These are phyloP conservation scores for Elysia crispata DNA, from an alignment of 2,888 invertebrate species.

Conservation along the genomic window DNA sequence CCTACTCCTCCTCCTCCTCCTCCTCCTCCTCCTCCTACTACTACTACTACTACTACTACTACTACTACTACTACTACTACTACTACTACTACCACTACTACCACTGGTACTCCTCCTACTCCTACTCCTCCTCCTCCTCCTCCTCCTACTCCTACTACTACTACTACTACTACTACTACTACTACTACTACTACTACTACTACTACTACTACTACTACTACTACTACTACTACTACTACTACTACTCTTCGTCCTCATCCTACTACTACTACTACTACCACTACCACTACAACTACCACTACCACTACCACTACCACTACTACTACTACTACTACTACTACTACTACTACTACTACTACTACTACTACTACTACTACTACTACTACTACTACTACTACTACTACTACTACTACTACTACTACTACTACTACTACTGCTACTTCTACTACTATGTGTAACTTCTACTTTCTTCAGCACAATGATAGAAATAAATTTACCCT, in stretches of 20 bases:
- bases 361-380: background rate
- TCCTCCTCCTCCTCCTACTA: too few species aligned
- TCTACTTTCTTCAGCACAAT: slow-evolving; percentile 25
- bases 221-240: too few species aligned
- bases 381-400: slow-evolving; percentile 9
- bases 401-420: slow-evolving; percentile 9
- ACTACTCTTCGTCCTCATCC: too few species aligned
- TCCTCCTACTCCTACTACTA: too few species aligned
- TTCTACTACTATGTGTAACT: background rate
- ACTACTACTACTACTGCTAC: slow-evolving; percentile 1
- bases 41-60: too few species aligned
- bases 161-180: too few species aligned
- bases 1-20: too few species aligned
- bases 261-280: too few species aligned
- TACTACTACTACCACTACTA: background rate
- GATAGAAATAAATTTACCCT: too few species aligned
- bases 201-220: background rate
- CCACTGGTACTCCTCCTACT: too few species aligned
- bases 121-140: too few species aligned
- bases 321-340: background rate
- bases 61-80: background rate
- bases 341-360: background rate
- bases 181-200: slow-evolving; percentile 10
- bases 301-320: background rate
- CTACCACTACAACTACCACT: background rate